Conservation (phyloP, 2,113 vertebrate species). For the Asarcornis scutulata region DNA sequence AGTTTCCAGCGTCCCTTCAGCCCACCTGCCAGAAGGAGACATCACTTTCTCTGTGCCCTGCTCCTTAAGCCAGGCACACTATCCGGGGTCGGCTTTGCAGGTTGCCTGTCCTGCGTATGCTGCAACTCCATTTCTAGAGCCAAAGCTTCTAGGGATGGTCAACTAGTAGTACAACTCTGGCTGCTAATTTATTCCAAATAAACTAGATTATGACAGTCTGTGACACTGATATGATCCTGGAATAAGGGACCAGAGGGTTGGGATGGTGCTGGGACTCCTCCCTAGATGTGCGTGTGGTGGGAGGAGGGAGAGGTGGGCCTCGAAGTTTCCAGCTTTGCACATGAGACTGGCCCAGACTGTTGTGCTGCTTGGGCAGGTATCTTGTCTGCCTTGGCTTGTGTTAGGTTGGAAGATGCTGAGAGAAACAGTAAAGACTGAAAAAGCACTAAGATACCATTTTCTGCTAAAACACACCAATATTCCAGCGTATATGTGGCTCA, state of each 20-base stretch:
- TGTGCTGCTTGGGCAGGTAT: background rate
- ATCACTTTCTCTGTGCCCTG: background rate
- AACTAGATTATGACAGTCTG: background rate
- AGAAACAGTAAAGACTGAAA: background rate
- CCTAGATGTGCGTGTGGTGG: background rate
- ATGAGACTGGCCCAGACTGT: fast-evolving
- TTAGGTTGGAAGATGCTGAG: background rate
- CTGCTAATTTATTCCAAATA: background rate
- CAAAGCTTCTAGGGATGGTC: background rate
- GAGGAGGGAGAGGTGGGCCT: background rate
- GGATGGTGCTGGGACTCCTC: background rate
- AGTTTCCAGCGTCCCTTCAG: background rate
- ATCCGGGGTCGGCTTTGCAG: background rate
- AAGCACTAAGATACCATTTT: background rate
- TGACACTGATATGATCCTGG: background rate
- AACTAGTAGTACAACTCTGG: background rate
- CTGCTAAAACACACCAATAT: background rate
- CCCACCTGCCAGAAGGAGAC: background rate
- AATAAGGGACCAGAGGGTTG: background rate
- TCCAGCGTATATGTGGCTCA: background rate
- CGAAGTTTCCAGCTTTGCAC: background rate
- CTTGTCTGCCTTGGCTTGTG: background rate
- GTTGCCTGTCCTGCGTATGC: background rate
- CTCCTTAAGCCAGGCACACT: background rate
- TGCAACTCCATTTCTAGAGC: background rate